Evolutionary conservation across 2,888 invertebrate species (phyloP), one percentile per base, ranked within the genome.

Genomic region (Agrotis clavis): DNA sequence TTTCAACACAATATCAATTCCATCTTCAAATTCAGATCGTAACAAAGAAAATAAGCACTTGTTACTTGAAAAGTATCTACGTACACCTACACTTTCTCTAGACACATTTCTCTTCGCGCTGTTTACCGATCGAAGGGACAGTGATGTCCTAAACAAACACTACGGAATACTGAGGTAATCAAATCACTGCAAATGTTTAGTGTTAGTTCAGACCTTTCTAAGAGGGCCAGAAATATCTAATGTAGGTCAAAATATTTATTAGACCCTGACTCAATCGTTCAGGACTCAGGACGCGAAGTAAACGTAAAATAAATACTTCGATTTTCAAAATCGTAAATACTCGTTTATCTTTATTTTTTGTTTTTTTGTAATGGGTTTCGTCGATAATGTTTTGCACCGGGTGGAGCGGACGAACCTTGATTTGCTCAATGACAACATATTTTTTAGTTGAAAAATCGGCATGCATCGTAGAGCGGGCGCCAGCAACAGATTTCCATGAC

Each of bases 111-210:
- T 67, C 16, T 51, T 70, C 66, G n/a, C 62, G 69, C 21, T 84
- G 73, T 84, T 86, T 82, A 53, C 67, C 67, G 56, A 74, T 73
- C 60, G 68, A 65, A 74, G 77, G 81, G 83, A 79, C 78, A 67
- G 70, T 62, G 68, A 63, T 18, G 67, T 83, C 85, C 85, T 84
- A 86, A 83, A 71, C 61, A 74, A 84, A 86, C 81, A 81, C 25
- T 64, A 59, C 60, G 68, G 54, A 61, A 70, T 67, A 70, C 69
- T 71, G 66, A 77, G 72, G 81, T 82, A 84, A 84, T 86, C 81
- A 84, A 84, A 82, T 84, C 86, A 85, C 67, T 64, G 54, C 54
- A 67, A 82, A 84, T 84, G 82, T 82, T 76, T 79, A 84, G 76
- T 78, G 61, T 74, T 62, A 73, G 74, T 77, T 67, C 66, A 79